Evolutionary conservation across 2,797 vertebrate genomes (phyloP), one percentile per base, ranked within the genome.

Genomic region (Phoxinus dragarum): DNA sequence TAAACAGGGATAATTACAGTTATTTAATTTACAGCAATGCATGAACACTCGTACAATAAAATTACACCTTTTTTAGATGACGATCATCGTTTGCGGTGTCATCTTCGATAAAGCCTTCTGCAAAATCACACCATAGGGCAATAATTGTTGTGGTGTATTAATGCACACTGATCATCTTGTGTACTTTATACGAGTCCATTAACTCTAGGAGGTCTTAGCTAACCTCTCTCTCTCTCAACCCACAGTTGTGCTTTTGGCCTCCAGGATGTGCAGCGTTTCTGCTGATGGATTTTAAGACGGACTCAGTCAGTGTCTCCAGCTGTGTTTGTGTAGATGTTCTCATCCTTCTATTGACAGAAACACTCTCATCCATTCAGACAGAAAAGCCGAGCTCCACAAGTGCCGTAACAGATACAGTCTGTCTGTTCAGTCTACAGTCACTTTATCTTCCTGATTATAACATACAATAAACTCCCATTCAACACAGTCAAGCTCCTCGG

Each of bases 301-400:
- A 16, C 80, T 74, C 81, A 81, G 72, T 64, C 38, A 56, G 59
- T 74, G 44, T 75, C 47, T 78, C 82, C 85, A 78, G 85, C n/a
- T 83, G 52, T 82, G 82, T 73, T 88, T 86, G 74, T 85, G 56
- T 74, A 74, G 81, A 21, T 74, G 54, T 59, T 64, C 83, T 81
- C 84, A 27, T 85, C 31, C 64, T 75, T 31, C 79, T 52, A 82
- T 77, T 80, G 68, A 73, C 42, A 78, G 54, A 59, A 34, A 68
- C 31, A 77, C 76, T 44, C 34, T 64, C 42, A 42, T 76, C 23
- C 10, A 36, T 75, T 38, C 34, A 64, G 14, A 83, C 59, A 21
- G 69, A 84, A 47, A 85, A 89, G 81, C 81, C 69, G 77, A 42
- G 84, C 31, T 52, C 69, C 75, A 56, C 44, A 71, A 36, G 68